Base-by-base conservation (phyloP, 2,797 vertebrate species). In the Danionella dracula region DNA sequence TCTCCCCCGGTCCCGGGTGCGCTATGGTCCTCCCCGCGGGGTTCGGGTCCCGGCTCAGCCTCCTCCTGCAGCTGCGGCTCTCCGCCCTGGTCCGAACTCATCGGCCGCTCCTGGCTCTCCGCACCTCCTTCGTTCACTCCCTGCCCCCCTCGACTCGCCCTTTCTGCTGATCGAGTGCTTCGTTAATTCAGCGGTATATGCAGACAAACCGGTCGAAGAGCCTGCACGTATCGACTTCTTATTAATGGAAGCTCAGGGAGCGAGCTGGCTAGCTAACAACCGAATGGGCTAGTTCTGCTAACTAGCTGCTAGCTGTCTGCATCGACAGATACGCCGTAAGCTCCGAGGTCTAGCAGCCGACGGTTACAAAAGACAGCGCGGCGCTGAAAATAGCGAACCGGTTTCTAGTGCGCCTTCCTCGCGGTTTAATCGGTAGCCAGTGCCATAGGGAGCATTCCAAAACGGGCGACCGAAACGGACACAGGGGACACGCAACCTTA, bases 81-180 rank as follows among this genome's bases (percentile, higher is more conserved):
- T 88, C 76, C 86, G 87, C 84, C 88, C 89, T 86, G 89, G 62
- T 90, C 89, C 86, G 89, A 91, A 91, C 87, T 91, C 89, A 91
- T 91, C 88, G 86, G 89, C 89, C 86, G 89, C 84, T 83, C 87
- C 88, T 86, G 84, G 84, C 84, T 87, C 85, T 83, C 86, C 80
- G 82, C 84, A 80, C 84, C 87, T 80, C 87, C 86, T 84, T 86
- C 85, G 72, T 82, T 77, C 88, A 88, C 86, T 87, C 87, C 84
- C 81, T 53, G 72, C 73, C 72, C 83, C 78, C 70, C 72, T 85
- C 82, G 66, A 78, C 76, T 79, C 66, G 75, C 71, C 31, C 74
- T 61, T 74, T 68, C 55, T 21, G 21, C 59, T 68, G 37, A 72
- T 71, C 74, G 78, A 57, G 12, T 57, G 15, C 21, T 41, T 57